phyloP scores from a whole-genome alignment of 2,113 vertebrate species.

The Engraulis encrasicolus region DNA sequence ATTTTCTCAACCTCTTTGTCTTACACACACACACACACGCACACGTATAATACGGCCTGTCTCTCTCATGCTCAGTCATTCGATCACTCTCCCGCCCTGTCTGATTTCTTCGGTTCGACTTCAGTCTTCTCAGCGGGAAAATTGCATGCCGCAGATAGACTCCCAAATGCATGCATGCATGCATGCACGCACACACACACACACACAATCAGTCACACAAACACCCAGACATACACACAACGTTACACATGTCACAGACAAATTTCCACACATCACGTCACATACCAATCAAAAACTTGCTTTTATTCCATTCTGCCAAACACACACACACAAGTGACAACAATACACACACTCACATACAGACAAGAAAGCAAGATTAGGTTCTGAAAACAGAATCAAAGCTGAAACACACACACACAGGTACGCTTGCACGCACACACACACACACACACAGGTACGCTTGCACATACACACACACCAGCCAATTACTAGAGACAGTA shows the following conservation, averaged over 20 bases:
- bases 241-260: not conserved
- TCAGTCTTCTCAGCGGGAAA: not conserved
- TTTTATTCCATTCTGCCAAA: too few species aligned
- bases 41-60: too few species aligned
- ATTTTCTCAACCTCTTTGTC: not conserved
- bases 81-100: slow-evolving; percentile 5
- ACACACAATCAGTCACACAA: not conserved
- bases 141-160: not conserved
- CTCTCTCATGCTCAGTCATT: not conserved
- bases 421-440: not conserved
- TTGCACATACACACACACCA: not conserved
- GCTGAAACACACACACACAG: not conserved
- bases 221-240: not conserved
- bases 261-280: not conserved
- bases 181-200: not conserved
- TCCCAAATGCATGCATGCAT: not conserved
- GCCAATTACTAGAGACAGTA: too few species aligned
- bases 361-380: too few species aligned
- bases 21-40: not conserved
- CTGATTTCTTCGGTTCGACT: not conserved
- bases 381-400: not conserved
- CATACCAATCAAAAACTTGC: too few species aligned
- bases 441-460: not conserved
- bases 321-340: not conserved
- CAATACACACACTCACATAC: not conserved